Base-by-base conservation (phyloP, 2,797 vertebrate genomes). In the Pelodytes ibericus region DNA sequence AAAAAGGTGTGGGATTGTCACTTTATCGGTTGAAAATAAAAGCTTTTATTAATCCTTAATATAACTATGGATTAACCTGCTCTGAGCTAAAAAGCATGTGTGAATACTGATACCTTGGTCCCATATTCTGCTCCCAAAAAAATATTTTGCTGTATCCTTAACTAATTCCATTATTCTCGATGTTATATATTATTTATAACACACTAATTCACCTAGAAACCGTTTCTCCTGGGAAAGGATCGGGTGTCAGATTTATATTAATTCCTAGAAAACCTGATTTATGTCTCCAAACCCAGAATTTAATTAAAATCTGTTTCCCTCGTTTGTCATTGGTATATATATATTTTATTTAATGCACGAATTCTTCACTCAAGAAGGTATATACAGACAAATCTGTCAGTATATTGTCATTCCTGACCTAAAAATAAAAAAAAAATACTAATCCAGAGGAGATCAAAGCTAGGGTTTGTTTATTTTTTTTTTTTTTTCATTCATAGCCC, bases 401-500 rank as follows among this genome's bases (percentile, higher is more conserved):
- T 33, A 30, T 29, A 26, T 58, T 20, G n/a, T 78, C 69, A 72
- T 78, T 72, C 64, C 41, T 56, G 10, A 36, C 13, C 13, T 36
- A 44, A 36, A 36, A 36, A 36, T 13, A 36, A 36, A 5, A 13
- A 58, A 53, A 51, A 56, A 66, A 60, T 58, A 36, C n/a, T 72
- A 78, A 78, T 78, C 75, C 62, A 1, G n/a, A 29, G 41, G 61
- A 75, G 41, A 62, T 62, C 57, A 61, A 72, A 78, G 39, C 70
- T 16, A 70, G 10, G n/a, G n/a, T n/a, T n/a, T n/a, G n/a, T n/a
- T n/a, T n/a, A n/a, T n/a, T n/a, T n/a, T n/a, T n/a, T n/a, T n/a
- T n/a, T n/a, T n/a, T 78, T 78, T 78, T 59, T 63, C 70, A 72
- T 78, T 68, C 53, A 76, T 44, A 53, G 62, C 9, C 63, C 13